Conservation (phyloP, 2,888 invertebrate species). For the Limnephilus auricula region DNA sequence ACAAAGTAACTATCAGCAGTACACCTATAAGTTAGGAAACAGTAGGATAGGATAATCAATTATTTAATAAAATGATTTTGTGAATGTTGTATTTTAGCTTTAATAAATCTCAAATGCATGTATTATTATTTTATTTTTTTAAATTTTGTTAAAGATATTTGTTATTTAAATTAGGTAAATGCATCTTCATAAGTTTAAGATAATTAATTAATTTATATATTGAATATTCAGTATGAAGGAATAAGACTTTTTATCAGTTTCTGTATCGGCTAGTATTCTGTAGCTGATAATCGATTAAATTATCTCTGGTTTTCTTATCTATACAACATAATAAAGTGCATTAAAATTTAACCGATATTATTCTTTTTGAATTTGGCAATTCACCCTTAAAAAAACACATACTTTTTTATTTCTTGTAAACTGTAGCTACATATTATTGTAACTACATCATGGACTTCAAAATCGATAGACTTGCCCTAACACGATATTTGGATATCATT, state of each 20-base stretch:
- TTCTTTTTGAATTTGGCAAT: no score
- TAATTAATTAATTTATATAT: not conserved
- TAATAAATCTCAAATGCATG: not conserved
- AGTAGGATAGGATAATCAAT: not conserved
- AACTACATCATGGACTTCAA: no score
- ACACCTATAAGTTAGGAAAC: not conserved
- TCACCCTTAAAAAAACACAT: not conserved
- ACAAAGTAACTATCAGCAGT: not conserved
- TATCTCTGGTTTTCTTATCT: not conserved
- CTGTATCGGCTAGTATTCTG: no score
- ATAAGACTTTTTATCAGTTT: no score
- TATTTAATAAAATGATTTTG: not conserved
- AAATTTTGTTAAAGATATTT: not conserved
- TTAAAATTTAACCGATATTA: not conserved
- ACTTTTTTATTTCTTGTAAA: not conserved
- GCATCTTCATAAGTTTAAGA: not conserved
- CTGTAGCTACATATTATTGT: no score
- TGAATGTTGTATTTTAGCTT: not conserved
- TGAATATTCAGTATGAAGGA: not conserved
- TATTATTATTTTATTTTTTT: not conserved
- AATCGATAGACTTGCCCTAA: no score
- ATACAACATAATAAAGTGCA: not conserved
- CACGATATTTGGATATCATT: no score
- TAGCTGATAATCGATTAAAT: no score
- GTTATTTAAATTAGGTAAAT: not conserved